Conservation (phyloP, 2,888 invertebrate species). For the Cheilosia scutellata region DNA sequence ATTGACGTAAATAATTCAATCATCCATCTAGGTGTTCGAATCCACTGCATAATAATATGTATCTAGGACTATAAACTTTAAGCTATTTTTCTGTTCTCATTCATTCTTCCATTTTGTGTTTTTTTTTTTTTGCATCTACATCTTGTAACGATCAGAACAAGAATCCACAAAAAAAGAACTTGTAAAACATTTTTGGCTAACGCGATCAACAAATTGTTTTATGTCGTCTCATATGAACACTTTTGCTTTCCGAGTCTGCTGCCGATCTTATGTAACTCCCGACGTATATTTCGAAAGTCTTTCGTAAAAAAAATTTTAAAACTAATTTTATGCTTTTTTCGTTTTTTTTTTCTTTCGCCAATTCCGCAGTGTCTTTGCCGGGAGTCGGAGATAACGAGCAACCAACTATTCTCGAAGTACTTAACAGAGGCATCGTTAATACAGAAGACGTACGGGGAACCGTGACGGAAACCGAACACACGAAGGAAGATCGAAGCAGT, state of each 20-base stretch:
- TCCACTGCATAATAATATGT: conserved; percentile 42
- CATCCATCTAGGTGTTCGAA: conserved; percentile 25
- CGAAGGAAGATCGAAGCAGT: conserved; percentile 36
- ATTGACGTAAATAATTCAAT: conserved; percentile 48
- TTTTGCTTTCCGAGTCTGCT: conserved; percentile 65
- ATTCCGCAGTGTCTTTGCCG: conserved; percentile 83
- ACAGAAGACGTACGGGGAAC: conserved; percentile 67
- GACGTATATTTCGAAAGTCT: conserved; percentile 30
- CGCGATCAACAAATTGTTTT: conserved; percentile 75
- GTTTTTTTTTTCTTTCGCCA: conserved; percentile 35
- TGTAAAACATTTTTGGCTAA: conserved; percentile 72
- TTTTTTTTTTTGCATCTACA: conserved; percentile 68
- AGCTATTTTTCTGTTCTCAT: conserved; percentile 66
- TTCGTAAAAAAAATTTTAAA: neutral
- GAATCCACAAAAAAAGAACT: conserved; percentile 21
- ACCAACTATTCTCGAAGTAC: conserved; percentile 82
- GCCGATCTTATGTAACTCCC: conserved; percentile 69
- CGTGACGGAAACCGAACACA: conserved; percentile 50
- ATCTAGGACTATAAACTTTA: conserved; percentile 50
- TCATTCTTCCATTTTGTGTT: conserved; percentile 70
- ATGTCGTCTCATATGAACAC: conserved; percentile 69
- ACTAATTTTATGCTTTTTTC: conserved; percentile 23
- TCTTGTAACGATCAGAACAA: conserved; percentile 11
- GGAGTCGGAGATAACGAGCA: conserved; percentile 83
- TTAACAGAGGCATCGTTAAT: conserved; percentile 79